Percentiles rank a stretch among this genome's conserved stretches.
phyloP scores from a whole-genome alignment of 2,888 invertebrate species.

The Volucella inflata region DNA sequence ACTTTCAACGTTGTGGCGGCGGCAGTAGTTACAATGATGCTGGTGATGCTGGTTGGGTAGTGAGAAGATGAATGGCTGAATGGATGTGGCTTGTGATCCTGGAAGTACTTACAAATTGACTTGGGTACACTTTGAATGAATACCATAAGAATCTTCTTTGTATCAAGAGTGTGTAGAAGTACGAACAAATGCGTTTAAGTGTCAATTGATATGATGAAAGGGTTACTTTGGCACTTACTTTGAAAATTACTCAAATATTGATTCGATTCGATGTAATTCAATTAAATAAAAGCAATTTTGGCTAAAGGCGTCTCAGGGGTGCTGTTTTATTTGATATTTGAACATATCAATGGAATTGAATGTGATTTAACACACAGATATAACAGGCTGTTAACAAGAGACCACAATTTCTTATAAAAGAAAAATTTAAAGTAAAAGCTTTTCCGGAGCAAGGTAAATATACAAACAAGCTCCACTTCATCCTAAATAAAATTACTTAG shows the following conservation, averaged over 20 bases:
- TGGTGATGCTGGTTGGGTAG: neutral
- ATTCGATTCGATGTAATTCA: constrained; percentile 49
- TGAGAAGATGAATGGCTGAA: constrained; percentile 55
- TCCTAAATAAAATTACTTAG: too few species aligned
- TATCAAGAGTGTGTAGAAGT: constrained; percentile 18
- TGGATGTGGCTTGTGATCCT: constrained; percentile 54
- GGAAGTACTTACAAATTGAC: constrained; percentile 59
- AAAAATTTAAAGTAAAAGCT: too few species aligned
- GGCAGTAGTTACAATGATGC: too few species aligned
- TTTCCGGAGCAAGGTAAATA: too few species aligned
- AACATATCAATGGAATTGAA: neutral
- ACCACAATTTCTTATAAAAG: too few species aligned
- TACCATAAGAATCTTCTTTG: constrained; percentile 4
- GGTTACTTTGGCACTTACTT: constrained; percentile 53
- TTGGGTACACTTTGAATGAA: constrained; percentile 12
- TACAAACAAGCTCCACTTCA: too few species aligned
- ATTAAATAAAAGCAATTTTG: constrained; percentile 7
- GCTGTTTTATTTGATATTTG: neutral
- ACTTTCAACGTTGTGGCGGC: neutral
- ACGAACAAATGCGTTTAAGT: constrained; percentile 46
- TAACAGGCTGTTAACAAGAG: neutral
- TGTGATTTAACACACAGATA: neutral
- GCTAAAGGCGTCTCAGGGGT: neutral
- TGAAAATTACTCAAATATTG: constrained; percentile 44
- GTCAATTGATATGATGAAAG: constrained; percentile 62